A percentile compares a stretch with the other conserved stretches of the same genome.
phyloP scores from a whole-genome alignment of 2,888 invertebrate species.

The Drosophila borborema region DNA sequence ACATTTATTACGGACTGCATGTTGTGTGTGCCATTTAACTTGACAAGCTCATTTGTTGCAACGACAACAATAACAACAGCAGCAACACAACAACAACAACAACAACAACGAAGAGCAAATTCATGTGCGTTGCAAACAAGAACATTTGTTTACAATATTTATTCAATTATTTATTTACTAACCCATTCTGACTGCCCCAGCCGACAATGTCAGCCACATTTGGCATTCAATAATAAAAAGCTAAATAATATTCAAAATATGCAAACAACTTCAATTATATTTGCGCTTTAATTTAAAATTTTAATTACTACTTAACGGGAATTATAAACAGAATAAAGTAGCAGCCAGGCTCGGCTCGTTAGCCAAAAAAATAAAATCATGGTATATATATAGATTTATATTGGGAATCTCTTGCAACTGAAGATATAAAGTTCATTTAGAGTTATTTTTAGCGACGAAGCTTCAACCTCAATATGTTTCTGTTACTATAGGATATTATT shows the following conservation, averaged over 20 bases:
- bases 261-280: constrained; percentile 14
- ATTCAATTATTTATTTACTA: constrained; percentile 58
- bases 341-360: not conserved
- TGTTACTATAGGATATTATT: too few species aligned
- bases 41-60: constrained; percentile 75
- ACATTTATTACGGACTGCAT: constrained; percentile 4
- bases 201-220: constrained; percentile 53
- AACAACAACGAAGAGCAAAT: constrained; percentile 34
- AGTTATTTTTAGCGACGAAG: too few species aligned
- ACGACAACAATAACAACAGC: constrained; percentile 35
- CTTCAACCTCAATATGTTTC: too few species aligned
- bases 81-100: constrained; percentile 14
- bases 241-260: constrained; percentile 8
- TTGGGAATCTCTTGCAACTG: not conserved
- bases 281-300: constrained; percentile 3
- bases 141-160: constrained; percentile 73
- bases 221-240: constrained; percentile 34
- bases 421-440: too few species aligned
- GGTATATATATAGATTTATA: not conserved
- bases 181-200: constrained; percentile 54
- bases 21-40: constrained; percentile 69
- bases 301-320: not conserved
- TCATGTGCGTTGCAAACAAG: constrained; percentile 67
- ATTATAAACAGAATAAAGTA: not conserved
- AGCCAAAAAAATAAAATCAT: not conserved